Evolutionary conservation across 2,797 vertebrate species (phyloP).

Genomic region (Pagetopsis macropterus): DNA sequence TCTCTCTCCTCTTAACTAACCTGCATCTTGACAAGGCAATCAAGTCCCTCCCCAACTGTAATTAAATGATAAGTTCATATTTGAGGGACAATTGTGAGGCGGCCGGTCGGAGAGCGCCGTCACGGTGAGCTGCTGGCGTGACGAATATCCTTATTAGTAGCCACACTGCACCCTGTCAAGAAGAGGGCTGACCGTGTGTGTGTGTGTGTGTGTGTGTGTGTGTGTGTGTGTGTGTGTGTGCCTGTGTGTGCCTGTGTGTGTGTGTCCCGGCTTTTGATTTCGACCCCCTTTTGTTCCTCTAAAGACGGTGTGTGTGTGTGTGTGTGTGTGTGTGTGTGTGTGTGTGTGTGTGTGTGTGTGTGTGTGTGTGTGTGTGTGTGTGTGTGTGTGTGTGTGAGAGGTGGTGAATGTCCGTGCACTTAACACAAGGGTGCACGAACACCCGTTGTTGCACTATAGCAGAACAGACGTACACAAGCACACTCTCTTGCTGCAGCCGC

Average conservation of each 20-base stretch:
- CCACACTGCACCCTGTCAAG: conserved; percentile 82
- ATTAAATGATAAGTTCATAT: conserved; percentile 97
- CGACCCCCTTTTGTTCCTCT: too few species aligned
- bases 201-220: conserved; percentile 53
- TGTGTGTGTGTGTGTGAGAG: neutral
- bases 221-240: conserved; percentile 10
- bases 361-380: conserved; percentile 37
- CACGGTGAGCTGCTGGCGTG: conserved; percentile 81
- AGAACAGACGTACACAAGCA: conserved; percentile 9
- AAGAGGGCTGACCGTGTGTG: conserved; percentile 59
- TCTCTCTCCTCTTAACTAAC: conserved; percentile 90
- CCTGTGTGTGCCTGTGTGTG: conserved; percentile 44
- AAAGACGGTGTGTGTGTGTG: too few species aligned
- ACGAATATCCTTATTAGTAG: conserved; percentile 94
- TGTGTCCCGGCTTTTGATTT: too few species aligned
- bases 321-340: too few species aligned
- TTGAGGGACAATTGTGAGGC: conserved; percentile 87
- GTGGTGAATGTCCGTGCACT: conserved; percentile 31
- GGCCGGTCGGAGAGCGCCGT: conserved; percentile 67
- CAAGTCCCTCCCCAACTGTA: conserved; percentile 84
- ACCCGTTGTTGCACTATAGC: neutral
- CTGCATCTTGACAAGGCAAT: conserved; percentile 88
- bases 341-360: conserved; percentile 51
- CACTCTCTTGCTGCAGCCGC: conserved; percentile 52
- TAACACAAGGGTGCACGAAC: conserved; percentile 18